Evolutionary conservation across 2,888 invertebrate species (phyloP).

Genomic region (Synanthedon myopaeformis): DNA sequence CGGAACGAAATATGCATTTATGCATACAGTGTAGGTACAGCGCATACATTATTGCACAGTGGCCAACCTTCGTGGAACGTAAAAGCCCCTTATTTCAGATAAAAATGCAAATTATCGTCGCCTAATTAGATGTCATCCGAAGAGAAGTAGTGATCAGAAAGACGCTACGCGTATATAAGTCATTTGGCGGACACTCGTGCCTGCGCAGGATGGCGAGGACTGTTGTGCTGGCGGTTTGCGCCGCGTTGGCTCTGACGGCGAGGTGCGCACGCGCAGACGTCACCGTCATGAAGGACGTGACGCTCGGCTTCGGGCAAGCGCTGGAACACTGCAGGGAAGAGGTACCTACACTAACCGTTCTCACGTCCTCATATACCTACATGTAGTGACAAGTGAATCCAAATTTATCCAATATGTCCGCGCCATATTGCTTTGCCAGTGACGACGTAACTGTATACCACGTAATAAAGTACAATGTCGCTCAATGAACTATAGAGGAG

Average conservation of each 20-base stretch:
- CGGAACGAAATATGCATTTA: too few relatives aligned
- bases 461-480: too few relatives aligned
- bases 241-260: conserved; percentile 6
- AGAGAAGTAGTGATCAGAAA: too few relatives aligned
- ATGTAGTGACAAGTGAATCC: not conserved
- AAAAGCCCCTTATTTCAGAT: not conserved
- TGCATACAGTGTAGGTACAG: too few relatives aligned
- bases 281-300: conserved; percentile 54
- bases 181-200: too few relatives aligned
- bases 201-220: not conserved
- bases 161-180: too few relatives aligned
- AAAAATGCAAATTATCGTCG: not conserved
- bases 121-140: not conserved
- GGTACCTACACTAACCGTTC: conserved; percentile 19
- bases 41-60: too few relatives aligned
- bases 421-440: too few relatives aligned
- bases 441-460: too few relatives aligned
- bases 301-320: conserved; percentile 58
- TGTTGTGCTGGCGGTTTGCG: conserved; percentile 1
- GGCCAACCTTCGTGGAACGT: not conserved
- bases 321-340: conserved; percentile 49
- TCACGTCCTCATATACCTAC: too few relatives aligned
- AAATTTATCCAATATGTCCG: too few relatives aligned
- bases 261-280: conserved; percentile 16
- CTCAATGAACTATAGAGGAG: too few relatives aligned